Evolutionary conservation across 2,113 vertebrate species (phyloP).

Genomic region (Tachycineta bicolor): DNA sequence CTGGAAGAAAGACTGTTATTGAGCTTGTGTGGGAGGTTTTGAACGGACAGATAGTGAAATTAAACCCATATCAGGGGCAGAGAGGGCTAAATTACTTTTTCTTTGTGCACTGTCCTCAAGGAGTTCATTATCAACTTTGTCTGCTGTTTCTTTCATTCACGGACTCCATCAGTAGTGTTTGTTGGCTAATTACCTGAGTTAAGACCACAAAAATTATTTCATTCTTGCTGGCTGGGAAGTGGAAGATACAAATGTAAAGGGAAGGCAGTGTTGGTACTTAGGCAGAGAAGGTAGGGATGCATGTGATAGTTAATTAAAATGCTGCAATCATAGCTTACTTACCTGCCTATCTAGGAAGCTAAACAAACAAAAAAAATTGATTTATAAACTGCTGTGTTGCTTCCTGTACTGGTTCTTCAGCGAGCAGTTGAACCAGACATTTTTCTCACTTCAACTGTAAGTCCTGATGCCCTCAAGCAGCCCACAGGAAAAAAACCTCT

Average conservation of each 20-base stretch:
- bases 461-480: background rate
- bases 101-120: background rate
- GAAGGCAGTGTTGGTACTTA: background rate
- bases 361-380: background rate
- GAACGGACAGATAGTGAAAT: conserved; percentile 35
- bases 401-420: background rate
- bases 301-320: background rate
- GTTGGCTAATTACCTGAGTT: background rate
- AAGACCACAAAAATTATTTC: background rate
- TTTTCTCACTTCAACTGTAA: conserved; percentile 4
- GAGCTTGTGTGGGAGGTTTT: conserved; percentile 12
- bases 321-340: background rate
- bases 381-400: background rate
- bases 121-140: background rate
- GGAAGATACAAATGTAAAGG: background rate
- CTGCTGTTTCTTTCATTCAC: conserved; percentile 6
- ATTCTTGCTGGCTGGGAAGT: background rate
- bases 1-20: background rate
- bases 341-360: background rate
- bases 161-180: background rate
- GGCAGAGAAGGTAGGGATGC: background rate
- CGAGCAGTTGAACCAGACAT: background rate
- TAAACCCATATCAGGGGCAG: fast-evolving
- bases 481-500: background rate
- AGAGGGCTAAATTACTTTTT: background rate